Percentiles rank a stretch among this genome's conserved stretches.
Conservation (phyloP, 2,888 invertebrate genomes). For the Camponotus fellah region DNA sequence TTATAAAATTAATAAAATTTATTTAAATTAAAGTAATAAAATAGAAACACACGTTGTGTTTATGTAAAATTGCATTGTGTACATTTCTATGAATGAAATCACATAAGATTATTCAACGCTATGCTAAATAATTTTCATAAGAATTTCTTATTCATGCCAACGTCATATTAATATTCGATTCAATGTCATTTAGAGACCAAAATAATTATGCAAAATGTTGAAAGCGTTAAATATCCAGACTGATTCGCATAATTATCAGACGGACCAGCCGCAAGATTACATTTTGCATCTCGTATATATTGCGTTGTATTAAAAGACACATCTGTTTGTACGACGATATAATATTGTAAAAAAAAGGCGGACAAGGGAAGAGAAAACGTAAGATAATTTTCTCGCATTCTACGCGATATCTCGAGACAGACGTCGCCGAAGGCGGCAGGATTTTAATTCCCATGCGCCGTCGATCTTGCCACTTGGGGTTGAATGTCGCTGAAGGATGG, state of each 20-base stretch:
- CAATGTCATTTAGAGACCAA: neutral
- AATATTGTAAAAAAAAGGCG: neutral
- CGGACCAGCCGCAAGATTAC: neutral
- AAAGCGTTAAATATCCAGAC: neutral
- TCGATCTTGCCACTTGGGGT: conserved; percentile 56
- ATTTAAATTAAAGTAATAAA: neutral
- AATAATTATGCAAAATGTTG: neutral
- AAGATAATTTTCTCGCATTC: conserved; percentile 48
- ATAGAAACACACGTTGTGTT: neutral
- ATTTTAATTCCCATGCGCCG: conserved; percentile 65
- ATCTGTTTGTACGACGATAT: neutral
- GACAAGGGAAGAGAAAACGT: neutral
- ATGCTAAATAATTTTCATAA: conserved; percentile 9
- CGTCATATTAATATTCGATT: conserved; percentile 34
- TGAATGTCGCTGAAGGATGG: conserved; percentile 51
- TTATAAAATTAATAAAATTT: conserved; percentile 4
- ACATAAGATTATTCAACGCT: conserved; percentile 5
- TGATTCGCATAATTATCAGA: neutral
- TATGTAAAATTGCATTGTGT: neutral
- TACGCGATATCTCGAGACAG: conserved; percentile 58
- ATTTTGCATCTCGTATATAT: neutral
- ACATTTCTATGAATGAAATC: neutral
- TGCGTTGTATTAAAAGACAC: neutral
- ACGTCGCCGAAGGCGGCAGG: conserved; percentile 39
- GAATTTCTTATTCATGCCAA: conserved; percentile 28